Conservation (phyloP, 2,888 invertebrate species). For the Pherbina coryleti region DNA sequence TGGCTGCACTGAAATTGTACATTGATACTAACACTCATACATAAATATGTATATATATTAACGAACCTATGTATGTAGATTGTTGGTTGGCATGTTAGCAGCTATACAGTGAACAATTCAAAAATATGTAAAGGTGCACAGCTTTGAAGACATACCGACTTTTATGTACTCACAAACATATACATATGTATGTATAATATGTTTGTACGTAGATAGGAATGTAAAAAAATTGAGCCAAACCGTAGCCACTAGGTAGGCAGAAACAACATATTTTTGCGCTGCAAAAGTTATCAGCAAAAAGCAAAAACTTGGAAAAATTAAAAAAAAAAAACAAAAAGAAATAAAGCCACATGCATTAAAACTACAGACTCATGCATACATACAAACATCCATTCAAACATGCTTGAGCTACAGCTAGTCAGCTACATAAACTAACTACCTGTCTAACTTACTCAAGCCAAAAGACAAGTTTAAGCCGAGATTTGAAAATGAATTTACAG, state of each 20-base stretch:
- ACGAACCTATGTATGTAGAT: neutral
- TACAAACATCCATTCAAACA: neutral
- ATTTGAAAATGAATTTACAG: conserved; percentile 50
- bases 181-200: neutral
- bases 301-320: too few relatives aligned
- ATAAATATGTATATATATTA: conserved; percentile 30
- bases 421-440: conserved; percentile 4
- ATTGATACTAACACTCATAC: conserved; percentile 16
- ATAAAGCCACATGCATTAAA: neutral
- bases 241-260: neutral
- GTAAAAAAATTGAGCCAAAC: neutral
- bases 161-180: neutral
- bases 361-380: neutral
- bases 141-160: too few relatives aligned
- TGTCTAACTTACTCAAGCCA: conserved; percentile 10
- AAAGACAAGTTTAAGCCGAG: conserved; percentile 22
- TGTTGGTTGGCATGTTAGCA: too few relatives aligned
- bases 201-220: neutral
- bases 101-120: neutral
- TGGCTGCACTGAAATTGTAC: conserved; percentile 30
- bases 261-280: conserved; percentile 8
- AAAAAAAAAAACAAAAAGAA: neutral
- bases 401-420: neutral
- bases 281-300: neutral
- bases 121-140: neutral